These are phyloP conservation scores for Syrrhaptes paradoxus DNA, from an alignment of 2,113 vertebrate species.

Conservation along the genomic window DNA sequence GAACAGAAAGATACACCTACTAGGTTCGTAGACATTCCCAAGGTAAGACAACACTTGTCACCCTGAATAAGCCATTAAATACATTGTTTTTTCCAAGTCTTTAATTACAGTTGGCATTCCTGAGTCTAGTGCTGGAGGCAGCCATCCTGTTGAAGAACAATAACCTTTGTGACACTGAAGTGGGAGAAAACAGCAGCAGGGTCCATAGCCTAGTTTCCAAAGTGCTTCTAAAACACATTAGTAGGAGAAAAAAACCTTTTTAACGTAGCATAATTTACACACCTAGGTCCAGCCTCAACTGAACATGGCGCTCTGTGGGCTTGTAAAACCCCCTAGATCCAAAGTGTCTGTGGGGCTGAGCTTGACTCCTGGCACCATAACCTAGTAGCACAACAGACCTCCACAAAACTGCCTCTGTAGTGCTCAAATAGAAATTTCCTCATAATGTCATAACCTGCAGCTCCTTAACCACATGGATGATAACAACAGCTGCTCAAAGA, in stretches of 20 bases:
- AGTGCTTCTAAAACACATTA: not conserved
- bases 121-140: not conserved
- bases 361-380: not conserved
- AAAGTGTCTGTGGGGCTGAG: not conserved
- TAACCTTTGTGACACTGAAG: slow-evolving; percentile 11
- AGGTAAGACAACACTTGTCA: slow-evolving; percentile 42
- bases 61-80: slow-evolving; percentile 6
- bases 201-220: not conserved
- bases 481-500: not conserved
- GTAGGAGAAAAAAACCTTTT: not conserved
- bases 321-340: not conserved
- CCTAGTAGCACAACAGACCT: not conserved
- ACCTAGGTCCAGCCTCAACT: not conserved
- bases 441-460: not conserved
- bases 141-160: not conserved
- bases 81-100: not conserved
- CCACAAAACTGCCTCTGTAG: not conserved
- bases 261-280: accelerated
- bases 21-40: not conserved
- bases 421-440: not conserved
- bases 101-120: slow-evolving; percentile 52
- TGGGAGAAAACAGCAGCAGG: not conserved
- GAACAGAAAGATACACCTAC: not conserved
- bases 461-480: not conserved
- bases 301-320: not conserved